These are phyloP conservation scores for Enteromius afrohamiltoni DNA, from an alignment of 2,797 vertebrate species.

Conservation along the genomic window DNA sequence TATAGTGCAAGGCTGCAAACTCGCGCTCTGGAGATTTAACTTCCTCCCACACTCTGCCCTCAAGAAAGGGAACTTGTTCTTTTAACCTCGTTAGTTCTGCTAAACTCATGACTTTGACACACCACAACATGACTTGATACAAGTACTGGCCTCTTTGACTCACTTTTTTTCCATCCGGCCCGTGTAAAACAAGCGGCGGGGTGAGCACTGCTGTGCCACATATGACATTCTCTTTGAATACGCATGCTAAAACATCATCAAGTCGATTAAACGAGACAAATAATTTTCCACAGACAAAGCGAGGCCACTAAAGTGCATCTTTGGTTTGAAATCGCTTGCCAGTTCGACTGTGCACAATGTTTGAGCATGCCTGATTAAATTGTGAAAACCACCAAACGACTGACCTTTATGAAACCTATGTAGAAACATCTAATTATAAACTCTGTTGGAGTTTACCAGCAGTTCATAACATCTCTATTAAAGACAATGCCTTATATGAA, in stretches of 20 bases:
- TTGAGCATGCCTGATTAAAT: conserved; percentile 26
- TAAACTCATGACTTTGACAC: conserved; percentile 55
- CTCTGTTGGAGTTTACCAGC: conserved; percentile 17
- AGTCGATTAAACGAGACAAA: conserved; percentile 21
- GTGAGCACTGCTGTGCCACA: conserved; percentile 45
- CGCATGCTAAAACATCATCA: conserved; percentile 37
- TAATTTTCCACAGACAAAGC: conserved; percentile 2
- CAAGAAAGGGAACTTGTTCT: conserved; percentile 60
- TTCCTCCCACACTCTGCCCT: conserved; percentile 67
- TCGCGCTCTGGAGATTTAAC: conserved; percentile 66
- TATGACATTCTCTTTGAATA: conserved; percentile 52
- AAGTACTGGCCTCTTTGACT: conserved; percentile 51
- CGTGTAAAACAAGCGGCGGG: conserved; percentile 43
- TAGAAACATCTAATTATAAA: conserved; percentile 22
- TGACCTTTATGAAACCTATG: conserved; percentile 33
- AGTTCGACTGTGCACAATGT: neutral
- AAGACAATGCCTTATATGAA: neutral
- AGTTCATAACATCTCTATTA: neutral
- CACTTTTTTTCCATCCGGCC: conserved; percentile 60
- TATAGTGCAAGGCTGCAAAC: conserved; percentile 60
- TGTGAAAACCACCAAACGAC: conserved; percentile 4
- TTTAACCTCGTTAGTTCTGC: conserved; percentile 62
- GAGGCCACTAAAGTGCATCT: conserved; percentile 15
- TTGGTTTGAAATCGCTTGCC: conserved; percentile 4
- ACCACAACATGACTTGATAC: conserved; percentile 58